Percentiles rank a stretch among this genome's conserved stretches.
Evolutionary conservation across 2,888 invertebrate species (phyloP).

Genomic region (Diadegma fenestrale): DNA sequence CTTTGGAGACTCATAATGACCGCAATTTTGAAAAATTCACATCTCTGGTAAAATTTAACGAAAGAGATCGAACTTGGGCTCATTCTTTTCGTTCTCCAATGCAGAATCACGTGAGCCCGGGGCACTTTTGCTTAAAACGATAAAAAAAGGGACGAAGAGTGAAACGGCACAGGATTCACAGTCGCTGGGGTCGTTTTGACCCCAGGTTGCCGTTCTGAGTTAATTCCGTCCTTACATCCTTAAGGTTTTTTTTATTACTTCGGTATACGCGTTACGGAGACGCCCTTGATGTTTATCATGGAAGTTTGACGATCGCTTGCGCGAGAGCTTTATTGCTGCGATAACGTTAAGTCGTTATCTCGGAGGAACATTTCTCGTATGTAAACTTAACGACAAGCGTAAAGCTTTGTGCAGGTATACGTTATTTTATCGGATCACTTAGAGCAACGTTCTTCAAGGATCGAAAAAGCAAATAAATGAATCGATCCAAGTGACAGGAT

Average conservation of each 20-base stretch:
- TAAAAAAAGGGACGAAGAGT: too few relatives aligned
- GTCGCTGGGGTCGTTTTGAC: too few relatives aligned
- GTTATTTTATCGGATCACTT: background rate
- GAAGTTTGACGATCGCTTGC: slow-evolving; percentile 37
- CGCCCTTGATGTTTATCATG: slow-evolving; percentile 16
- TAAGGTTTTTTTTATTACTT: background rate
- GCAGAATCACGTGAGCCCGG: too few relatives aligned
- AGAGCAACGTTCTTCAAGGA: background rate
- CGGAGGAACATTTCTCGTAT: slow-evolving; percentile 1
- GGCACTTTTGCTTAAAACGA: too few relatives aligned
- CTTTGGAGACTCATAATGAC: too few relatives aligned
- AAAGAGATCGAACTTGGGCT: too few relatives aligned
- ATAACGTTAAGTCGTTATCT: background rate
- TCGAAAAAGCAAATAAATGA: background rate
- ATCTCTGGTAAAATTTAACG: too few relatives aligned
- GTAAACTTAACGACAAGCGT: background rate
- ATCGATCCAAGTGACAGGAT: background rate
- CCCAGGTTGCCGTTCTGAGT: background rate
- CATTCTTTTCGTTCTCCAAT: too few relatives aligned
- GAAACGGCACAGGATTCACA: too few relatives aligned
- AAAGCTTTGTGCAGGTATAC: background rate
- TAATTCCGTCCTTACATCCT: background rate
- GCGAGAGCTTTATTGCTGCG: slow-evolving; percentile 14
- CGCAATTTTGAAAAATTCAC: too few relatives aligned
- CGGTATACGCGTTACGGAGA: background rate